phyloP scores from a whole-genome alignment of 2,797 vertebrate genomes.

The Sternarchorhynchus goeldii region DNA sequence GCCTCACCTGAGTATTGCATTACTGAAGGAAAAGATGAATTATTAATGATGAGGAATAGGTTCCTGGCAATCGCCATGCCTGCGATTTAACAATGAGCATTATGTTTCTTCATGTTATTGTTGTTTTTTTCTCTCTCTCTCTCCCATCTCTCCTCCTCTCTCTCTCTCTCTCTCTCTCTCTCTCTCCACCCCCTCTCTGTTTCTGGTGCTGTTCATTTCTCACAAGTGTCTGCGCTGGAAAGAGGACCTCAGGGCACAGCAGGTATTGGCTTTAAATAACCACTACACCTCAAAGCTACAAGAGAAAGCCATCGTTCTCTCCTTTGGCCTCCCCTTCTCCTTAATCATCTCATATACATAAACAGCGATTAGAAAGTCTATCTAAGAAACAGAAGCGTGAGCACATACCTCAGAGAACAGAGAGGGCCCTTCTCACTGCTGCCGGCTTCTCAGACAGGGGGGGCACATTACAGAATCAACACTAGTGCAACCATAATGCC shows the following conservation, averaged over 20 bases:
- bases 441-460: too few species aligned
- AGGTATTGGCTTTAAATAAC: slow-evolving; percentile 58
- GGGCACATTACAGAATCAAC: too few species aligned
- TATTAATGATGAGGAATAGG: slow-evolving; percentile 98
- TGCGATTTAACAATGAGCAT: slow-evolving; percentile 97
- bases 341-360: background rate
- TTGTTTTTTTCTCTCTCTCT: slow-evolving; percentile 25
- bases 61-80: slow-evolving; percentile 92
- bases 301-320: slow-evolving; percentile 5
- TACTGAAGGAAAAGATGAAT: slow-evolving; percentile 98
- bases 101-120: slow-evolving; percentile 73
- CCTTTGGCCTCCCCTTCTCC: background rate
- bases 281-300: background rate
- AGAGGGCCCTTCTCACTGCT: background rate
- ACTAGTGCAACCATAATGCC: too few species aligned
- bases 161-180: slow-evolving; percentile 45
- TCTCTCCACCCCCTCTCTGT: slow-evolving; percentile 32
- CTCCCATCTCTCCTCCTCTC: slow-evolving; percentile 42
- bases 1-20: slow-evolving; percentile 99
- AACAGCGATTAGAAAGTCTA: background rate
- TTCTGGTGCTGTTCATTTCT: slow-evolving; percentile 65
- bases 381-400: background rate
- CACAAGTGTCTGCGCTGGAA: slow-evolving; percentile 67
- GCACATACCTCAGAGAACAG: background rate
- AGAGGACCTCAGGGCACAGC: slow-evolving; percentile 48